Base-by-base conservation (phyloP, 2,113 vertebrate species). In the Poeciliopsis retropinna region DNA sequence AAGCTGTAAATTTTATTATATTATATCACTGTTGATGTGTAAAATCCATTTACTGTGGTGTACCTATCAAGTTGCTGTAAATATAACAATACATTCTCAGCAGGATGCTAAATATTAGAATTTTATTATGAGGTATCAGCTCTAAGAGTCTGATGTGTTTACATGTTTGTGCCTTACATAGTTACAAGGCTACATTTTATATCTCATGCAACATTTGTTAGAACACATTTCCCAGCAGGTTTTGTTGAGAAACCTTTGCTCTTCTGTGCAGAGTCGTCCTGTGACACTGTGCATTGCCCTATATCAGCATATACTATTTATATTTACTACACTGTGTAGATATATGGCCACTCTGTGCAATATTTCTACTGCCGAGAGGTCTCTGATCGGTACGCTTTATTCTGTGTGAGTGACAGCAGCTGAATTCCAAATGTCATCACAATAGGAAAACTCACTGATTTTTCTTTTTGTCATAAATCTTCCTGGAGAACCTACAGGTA, bases 251-350 rank as follows among this genome's bases (percentile, higher is more conserved):
- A 80, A 74, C 81, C 81, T 61, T 73, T 67, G 76, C 41, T 75
- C 69, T 89, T 73, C 73, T 62, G 77, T 79, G 80, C 69, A 15
- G 5, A 72, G 81, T 81, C 80, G 74, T 84, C 76, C 81, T 44
- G 63, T 31, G 0, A 83, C 71, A 82, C 74, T 82, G 86, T 72
- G 41, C 82, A 89, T 82, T 71, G 39, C 72, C 80, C 83, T 84
- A 87, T 84, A 89, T 92, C 92, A 93, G 88, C 90, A 93, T 80
- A 82, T 85, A 79, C 90, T 90, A 92, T 90, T 92, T 92, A 85
- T 93, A 88, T 87, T 88, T 86, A 64, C 75, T 84, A 87, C 78
- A 85, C 76, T 86, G 76, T 91, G 84, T 81, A 90, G 79, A 25
- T 57, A 91, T 82, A 78, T 61, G 87, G 88, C 80, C 70, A 70